Conservation (phyloP, 1,140 invertebrate species). For the Heliothis virescens region DNA sequence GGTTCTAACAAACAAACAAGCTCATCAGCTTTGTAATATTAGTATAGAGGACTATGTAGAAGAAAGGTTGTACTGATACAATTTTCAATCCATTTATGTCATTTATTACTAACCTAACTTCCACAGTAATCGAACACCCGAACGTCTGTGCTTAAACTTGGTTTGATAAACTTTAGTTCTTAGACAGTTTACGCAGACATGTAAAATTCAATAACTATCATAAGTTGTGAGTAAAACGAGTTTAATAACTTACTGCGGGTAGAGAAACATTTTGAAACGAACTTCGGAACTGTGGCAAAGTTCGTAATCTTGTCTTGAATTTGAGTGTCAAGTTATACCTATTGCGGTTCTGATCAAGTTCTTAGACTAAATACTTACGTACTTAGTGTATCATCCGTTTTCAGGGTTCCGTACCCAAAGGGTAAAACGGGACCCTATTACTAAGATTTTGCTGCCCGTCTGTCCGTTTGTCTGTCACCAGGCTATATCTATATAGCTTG, state of each 20-base stretch:
- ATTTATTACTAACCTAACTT: background rate
- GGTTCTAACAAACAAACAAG: no score
- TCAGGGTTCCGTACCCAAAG: no score
- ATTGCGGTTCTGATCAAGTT: no score
- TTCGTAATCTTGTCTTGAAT: background rate
- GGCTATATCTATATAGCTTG: no score
- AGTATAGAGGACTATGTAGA: no score
- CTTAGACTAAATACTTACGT: no score
- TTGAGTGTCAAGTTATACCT: constrained; percentile 15
- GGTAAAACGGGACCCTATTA: no score
- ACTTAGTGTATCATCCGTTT: no score
- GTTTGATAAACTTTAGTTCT: background rate
- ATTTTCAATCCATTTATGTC: background rate
- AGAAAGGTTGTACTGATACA: no score
- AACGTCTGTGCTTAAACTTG: background rate
- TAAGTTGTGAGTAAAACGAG: constrained; percentile 32
- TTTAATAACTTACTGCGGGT: constrained; percentile 29
- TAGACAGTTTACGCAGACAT: background rate
- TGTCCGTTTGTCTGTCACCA: no score
- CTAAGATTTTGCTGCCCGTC: no score
- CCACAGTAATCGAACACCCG: background rate
- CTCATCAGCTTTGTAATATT: no score
- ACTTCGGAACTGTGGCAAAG: constrained; percentile 4
- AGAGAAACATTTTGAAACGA: constrained; percentile 5
- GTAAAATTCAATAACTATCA: constrained; percentile 28